Evolutionary conservation across 2,113 vertebrate species (phyloP).

Genomic region (Microcebus ravelobensis): DNA sequence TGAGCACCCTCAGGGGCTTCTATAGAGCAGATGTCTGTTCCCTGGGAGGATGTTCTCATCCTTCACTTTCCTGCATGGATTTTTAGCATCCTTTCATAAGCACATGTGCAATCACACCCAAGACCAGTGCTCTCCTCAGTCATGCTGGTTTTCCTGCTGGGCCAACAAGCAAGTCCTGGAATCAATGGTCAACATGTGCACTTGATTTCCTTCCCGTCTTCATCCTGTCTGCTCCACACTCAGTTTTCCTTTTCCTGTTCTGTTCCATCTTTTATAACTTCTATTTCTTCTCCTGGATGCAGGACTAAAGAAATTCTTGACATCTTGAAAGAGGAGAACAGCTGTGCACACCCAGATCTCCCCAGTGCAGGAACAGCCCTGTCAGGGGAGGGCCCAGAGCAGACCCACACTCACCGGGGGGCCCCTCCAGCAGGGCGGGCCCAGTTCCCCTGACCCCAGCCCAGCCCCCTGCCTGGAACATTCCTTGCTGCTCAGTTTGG

Average conservation of each 20-base stretch:
- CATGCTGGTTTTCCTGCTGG: neutral
- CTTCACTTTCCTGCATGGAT: neutral
- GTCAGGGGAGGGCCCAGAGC: neutral
- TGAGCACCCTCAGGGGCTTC: no score
- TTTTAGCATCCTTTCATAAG: accelerated
- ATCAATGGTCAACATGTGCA: accelerated
- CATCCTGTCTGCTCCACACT: neutral
- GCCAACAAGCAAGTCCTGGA: neutral
- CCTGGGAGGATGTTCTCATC: neutral
- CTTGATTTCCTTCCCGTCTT: neutral
- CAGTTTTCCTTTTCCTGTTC: neutral
- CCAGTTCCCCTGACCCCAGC: no score
- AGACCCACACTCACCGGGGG: neutral
- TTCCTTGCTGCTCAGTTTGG: neutral
- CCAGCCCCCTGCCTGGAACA: accelerated
- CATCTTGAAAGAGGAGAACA: neutral
- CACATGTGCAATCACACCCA: accelerated
- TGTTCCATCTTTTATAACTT: neutral
- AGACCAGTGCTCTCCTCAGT: accelerated
- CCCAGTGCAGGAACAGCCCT: no score
- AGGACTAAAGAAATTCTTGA: neutral
- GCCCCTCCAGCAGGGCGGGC: no score
- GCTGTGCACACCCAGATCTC: accelerated
- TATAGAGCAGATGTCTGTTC: neutral
- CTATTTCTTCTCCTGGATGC: neutral